Evolutionary conservation across 2,797 vertebrate genomes (phyloP), one percentile per base, ranked within the genome.

Genomic region (Buphagus erythrorhynchus): DNA sequence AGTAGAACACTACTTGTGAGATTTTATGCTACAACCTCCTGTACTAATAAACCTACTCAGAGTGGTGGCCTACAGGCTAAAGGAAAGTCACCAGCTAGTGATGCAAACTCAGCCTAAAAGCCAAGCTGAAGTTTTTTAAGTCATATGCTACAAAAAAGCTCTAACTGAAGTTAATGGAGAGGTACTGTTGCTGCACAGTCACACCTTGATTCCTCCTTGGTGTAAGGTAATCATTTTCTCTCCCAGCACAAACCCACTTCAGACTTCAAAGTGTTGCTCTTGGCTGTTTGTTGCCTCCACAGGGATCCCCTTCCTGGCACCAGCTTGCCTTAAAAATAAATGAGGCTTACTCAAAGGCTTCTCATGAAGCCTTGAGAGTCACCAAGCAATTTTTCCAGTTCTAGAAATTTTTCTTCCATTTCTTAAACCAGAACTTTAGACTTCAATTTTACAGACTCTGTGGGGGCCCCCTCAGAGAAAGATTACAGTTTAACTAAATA

Each of bases 1-100:
- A 26, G 20, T 1, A 42, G n/a, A 6, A 3, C 4, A 15, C 9
- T 38, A 6, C 28, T 52, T 0, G 2, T 22, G 35, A 76, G 17
- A 19, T 69, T 58, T 67, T 22, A 1, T 48, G 10, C 19, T 59
- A 6, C 16, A 63, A 11, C 28, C n/a, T 65, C 26, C 67, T 20
- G 8, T 9, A 16, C 10, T 28, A 35, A 54, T 2, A 7, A 18
- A 38, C 1, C 17, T 40, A 17, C 52, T 43, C 19, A 54, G 19
- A 20, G 17, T 13, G 10, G 21, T 2, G 1, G 11, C 52, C 48
- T 38, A 18, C 20, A 77, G 40, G 57, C 29, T 36, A 15, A 73
- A 46, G 59, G 26, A 54, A 29, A 31, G 16, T 21, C 35, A 63
- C 19, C 42, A 42, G 29, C 20, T 49, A 54, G 28, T 26, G 35